These are phyloP conservation scores for Scelioninae gen. 1 DNA, from an alignment of 2,888 invertebrate species.

Conservation along the genomic window DNA sequence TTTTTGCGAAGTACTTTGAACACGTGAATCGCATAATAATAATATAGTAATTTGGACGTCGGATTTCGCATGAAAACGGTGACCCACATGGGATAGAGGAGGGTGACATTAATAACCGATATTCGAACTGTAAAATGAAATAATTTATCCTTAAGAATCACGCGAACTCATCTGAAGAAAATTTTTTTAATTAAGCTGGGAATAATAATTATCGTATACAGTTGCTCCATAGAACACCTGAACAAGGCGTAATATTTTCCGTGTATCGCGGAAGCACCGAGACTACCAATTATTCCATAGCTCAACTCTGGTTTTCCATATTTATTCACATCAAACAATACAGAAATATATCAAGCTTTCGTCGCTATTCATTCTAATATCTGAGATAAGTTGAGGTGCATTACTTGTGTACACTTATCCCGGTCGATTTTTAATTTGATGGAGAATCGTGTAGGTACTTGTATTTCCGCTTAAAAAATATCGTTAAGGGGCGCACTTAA, in stretches of 20 bases:
- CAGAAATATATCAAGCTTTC: slow-evolving; percentile 2
- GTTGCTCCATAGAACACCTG: slow-evolving; percentile 20
- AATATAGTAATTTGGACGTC: no score
- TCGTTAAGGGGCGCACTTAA: slow-evolving; percentile 6
- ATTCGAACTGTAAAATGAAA: slow-evolving; percentile 11
- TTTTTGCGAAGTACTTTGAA: not conserved
- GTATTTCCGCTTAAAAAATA: slow-evolving; percentile 26
- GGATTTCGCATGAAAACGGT: not conserved
- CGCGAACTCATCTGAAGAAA: slow-evolving; percentile 23
- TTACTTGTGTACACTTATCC: no score
- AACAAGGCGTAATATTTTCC: slow-evolving; percentile 72
- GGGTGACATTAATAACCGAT: slow-evolving; percentile 27
- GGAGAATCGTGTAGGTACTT: slow-evolving; percentile 4
- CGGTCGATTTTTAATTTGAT: not conserved
- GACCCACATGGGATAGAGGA: no score
- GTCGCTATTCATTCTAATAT: no score
- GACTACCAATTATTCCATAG: slow-evolving; percentile 37
- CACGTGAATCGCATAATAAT: slow-evolving; percentile 1
- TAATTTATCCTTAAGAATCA: slow-evolving; percentile 7
- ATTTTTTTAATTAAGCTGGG: slow-evolving; percentile 48
- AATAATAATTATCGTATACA: slow-evolving; percentile 44
- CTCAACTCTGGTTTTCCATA: not conserved
- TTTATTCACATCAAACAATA: slow-evolving; percentile 14
- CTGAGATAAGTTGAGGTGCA: no score
- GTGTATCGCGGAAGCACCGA: slow-evolving; percentile 72